Conservation (phyloP, 1,140 invertebrate genomes). For the Holcopasites calliopsidis region DNA sequence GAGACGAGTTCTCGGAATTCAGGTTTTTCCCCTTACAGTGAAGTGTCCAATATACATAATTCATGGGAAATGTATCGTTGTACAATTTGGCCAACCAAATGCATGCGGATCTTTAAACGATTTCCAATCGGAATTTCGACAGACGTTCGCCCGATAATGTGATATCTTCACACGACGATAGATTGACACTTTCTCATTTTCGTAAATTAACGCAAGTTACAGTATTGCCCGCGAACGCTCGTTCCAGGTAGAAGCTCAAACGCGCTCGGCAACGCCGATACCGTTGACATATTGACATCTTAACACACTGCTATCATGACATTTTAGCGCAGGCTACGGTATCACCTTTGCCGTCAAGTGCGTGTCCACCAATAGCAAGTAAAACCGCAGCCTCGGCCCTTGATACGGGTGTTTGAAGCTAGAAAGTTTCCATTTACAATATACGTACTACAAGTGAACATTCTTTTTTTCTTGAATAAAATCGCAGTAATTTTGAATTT, state of each 20-base stretch:
- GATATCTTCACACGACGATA: not conserved
- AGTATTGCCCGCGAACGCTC: constrained; percentile 16
- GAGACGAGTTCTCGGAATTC: not conserved
- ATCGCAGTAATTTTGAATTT: too few relatives aligned
- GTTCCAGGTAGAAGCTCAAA: constrained; percentile 24
- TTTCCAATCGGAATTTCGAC: not conserved
- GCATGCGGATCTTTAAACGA: not conserved
- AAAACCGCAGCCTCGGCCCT: not conserved
- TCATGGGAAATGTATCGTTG: too few relatives aligned
- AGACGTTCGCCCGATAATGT: not conserved
- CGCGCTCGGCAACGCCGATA: constrained; percentile 17
- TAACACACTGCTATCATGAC: constrained; percentile 34
- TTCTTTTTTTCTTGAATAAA: too few relatives aligned
- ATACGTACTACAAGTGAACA: too few relatives aligned
- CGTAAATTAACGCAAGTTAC: constrained; percentile 36
- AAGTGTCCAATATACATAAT: too few relatives aligned
- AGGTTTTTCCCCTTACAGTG: too few relatives aligned
- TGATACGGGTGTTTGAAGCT: too few relatives aligned
- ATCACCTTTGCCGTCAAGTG: constrained; percentile 30
- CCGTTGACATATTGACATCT: constrained; percentile 41
- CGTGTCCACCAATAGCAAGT: not conserved
- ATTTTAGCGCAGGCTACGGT: constrained; percentile 22
- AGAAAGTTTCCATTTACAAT: not conserved
- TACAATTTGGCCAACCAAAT: too few relatives aligned
- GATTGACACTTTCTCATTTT: constrained; percentile 44